Conservation (phyloP, 2,113 vertebrate genomes). For the Nymphicus hollandicus region DNA sequence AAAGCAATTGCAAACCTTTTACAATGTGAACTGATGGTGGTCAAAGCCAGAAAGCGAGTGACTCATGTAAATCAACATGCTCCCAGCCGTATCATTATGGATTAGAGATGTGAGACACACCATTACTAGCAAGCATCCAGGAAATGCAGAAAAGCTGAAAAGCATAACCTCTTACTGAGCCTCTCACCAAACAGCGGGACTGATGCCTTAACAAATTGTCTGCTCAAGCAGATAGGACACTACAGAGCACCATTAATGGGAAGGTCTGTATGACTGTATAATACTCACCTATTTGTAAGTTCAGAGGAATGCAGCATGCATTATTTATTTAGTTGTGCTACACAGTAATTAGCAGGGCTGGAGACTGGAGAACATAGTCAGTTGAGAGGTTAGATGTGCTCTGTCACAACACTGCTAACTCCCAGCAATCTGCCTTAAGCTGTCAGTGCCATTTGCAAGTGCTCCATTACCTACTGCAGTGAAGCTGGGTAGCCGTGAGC, state of each 20-base stretch:
- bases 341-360: slow-evolving; percentile 16
- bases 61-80: not conserved
- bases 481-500: not conserved
- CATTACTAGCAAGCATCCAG: not conserved
- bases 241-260: not conserved
- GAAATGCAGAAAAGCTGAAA: slow-evolving; percentile 14
- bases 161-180: not conserved
- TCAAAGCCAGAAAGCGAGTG: not conserved
- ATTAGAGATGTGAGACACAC: not conserved
- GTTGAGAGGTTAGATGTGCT: not conserved
- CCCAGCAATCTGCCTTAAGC: not conserved
- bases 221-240: slow-evolving; percentile 2
- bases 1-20: slow-evolving; percentile 32
- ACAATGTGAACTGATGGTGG: not conserved
- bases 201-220: not conserved
- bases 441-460: not conserved
- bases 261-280: not conserved
- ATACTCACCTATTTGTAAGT: not conserved
- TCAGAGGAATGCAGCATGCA: not conserved
- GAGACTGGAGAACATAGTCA: not conserved
- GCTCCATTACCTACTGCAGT: not conserved
- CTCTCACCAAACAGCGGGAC: not conserved
- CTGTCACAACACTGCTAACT: not conserved
- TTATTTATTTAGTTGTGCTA: slow-evolving; percentile 35
- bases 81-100: not conserved